Evolutionary conservation across 2,888 invertebrate genomes (phyloP), one percentile per base, ranked within the genome.

Genomic region (Melanophora roralis): DNA sequence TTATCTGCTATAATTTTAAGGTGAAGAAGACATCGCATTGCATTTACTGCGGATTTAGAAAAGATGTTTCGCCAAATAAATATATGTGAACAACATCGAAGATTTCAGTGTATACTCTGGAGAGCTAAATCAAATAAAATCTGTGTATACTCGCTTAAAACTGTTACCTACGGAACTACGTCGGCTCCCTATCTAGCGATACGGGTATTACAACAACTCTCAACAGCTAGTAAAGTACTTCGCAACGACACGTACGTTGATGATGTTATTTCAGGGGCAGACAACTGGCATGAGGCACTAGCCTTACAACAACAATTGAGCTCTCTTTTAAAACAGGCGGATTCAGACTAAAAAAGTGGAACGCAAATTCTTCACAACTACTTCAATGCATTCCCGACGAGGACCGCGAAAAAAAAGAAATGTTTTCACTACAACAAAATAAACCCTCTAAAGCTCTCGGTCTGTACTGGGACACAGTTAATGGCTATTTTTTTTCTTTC

Each of bases 31-130:
- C 69, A 65, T 55, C 40, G 45, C 38, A 60, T 82, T 45, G 78
- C 57, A 0, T 82, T 83, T 55, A 19, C 72, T 2, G 55, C 78
- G 32, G 82, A 83, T 55, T 34, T 83, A 3, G 74, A 76, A 12
- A 78, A 82, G 45, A 83, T 83, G 76, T 83, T 82, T 43, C 40
- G 81, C 0, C 79, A 81, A 23, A 81, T 82, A 21, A 43, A 34
- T 9, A 62, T 79, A 7, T 14, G 23, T 14, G 34, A 62, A 34
- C 38, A 64, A 6, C 78, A 81, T 3, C 82, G 74, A n/a, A 68
- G 71, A 21, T 79, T 51, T 45, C 82, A 79, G 32, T 72, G 60
- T 53, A 76, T 82, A 43, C 23, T 82, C 11, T 79, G 74, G 79
- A 23, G 76, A 32, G 19, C 40, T 5, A 5, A 16, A 12, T 2